phyloP scores from a whole-genome alignment of 2,888 invertebrate species.

The Caenorhabditis japonica region DNA sequence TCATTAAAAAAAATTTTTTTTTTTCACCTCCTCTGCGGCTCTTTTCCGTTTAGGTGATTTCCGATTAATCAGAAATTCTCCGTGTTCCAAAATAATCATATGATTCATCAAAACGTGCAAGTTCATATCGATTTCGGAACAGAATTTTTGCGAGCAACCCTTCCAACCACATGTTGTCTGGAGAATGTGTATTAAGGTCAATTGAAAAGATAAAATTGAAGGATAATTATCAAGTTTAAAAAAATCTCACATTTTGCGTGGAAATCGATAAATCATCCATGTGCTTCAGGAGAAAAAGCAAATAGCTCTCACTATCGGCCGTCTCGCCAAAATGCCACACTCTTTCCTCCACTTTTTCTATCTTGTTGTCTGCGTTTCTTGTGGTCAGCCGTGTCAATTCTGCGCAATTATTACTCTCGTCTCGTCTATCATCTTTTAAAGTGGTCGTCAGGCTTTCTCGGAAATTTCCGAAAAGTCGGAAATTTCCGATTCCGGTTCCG shows the following conservation, averaged over 20 bases:
- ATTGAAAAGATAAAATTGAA: not conserved
- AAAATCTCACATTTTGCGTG: not conserved
- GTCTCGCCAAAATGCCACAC: no score
- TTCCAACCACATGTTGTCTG: constrained; percentile 31
- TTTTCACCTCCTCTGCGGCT: not conserved
- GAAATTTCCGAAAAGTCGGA: no score
- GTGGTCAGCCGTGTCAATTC: no score
- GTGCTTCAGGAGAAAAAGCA: not conserved
- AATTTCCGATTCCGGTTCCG: no score
- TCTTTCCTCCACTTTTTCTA: no score
- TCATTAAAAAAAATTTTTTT: no score
- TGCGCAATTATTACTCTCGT: no score
- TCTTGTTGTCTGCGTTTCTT: no score
- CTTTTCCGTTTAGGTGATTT: constrained; percentile 5
- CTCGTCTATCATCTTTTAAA: no score
- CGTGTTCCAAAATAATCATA: constrained; percentile 16
- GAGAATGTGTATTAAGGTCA: not conserved
- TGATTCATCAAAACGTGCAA: constrained; percentile 40
- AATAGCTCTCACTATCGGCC: not conserved
- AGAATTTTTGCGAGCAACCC: constrained; percentile 8
- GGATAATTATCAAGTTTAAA: not conserved
- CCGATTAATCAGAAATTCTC: constrained; percentile 8
- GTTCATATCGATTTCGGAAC: constrained; percentile 36
- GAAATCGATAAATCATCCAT: not conserved
- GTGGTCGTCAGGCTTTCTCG: no score